These are phyloP conservation scores for Fabriciana adippe DNA, from an alignment of 2,888 invertebrate species.

Conservation along the genomic window DNA sequence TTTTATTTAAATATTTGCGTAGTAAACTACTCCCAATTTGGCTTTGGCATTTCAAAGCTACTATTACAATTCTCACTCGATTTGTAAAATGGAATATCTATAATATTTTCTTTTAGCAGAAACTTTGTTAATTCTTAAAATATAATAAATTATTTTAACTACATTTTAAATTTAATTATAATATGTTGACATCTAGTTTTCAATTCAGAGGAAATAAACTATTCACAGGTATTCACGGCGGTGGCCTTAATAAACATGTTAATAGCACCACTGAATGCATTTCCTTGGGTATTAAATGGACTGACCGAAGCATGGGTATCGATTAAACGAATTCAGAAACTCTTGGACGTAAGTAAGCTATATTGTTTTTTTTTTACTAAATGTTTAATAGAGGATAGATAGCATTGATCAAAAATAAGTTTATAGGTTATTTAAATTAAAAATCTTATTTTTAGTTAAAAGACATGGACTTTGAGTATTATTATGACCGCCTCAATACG, in stretches of 20 bases:
- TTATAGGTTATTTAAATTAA: background rate
- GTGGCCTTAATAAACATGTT: constrained; percentile 97
- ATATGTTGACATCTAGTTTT: no score
- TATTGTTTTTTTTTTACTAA: constrained; percentile 36
- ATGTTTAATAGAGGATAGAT: background rate
- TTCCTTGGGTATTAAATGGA: constrained; percentile 99
- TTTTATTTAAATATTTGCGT: no score
- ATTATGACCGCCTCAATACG: constrained; percentile 82
- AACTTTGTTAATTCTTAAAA: background rate
- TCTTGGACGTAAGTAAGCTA: constrained; percentile 85
- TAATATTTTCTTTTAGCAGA: constrained; percentile 33
- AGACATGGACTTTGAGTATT: constrained; percentile 83
- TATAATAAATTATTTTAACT: no score
- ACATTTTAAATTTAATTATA: no score
- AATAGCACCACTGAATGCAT: constrained; percentile 96
- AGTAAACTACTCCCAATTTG: no score
- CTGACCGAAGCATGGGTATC: constrained; percentile 98
- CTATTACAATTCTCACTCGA: no score
- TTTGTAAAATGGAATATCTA: no score
- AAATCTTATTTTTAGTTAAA: constrained; percentile 73
- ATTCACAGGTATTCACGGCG: constrained; percentile 89
- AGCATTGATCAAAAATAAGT: no score
- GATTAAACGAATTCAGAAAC: constrained; percentile 91
- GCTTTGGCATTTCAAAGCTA: no score
- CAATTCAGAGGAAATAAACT: background rate